These are phyloP conservation scores for Parasteatoda tepidariorum DNA, from an alignment of 1,140 invertebrate genomes.

Conservation along the genomic window DNA sequence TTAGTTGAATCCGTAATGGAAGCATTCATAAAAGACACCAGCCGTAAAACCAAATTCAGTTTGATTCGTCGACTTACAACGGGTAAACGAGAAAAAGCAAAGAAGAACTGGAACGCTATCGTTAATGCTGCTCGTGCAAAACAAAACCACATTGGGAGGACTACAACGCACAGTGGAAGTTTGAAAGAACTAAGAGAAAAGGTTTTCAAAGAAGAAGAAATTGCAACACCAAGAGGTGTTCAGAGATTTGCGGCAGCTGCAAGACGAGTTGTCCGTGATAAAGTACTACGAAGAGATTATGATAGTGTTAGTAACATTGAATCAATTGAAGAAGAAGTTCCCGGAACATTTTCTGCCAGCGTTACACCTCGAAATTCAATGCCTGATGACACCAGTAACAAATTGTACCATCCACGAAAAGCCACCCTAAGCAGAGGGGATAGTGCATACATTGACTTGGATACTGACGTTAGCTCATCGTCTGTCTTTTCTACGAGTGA, in stretches of 20 bases:
- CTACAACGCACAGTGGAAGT: background rate
- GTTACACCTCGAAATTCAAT: slow-evolving; percentile 33
- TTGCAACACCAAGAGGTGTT: background rate
- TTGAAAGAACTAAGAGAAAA: slow-evolving; percentile 45
- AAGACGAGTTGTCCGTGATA: slow-evolving; percentile 11
- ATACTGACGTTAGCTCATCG: background rate
- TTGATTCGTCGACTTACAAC: slow-evolving; percentile 33
- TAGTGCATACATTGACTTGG: background rate
- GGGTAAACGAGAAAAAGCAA: slow-evolving; percentile 64
- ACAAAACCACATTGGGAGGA: slow-evolving; percentile 50
- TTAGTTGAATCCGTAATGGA: slow-evolving; percentile 75
- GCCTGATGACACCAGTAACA: background rate
- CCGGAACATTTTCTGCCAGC: slow-evolving; percentile 29
- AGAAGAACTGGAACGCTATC: slow-evolving; percentile 86
- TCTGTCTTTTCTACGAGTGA: background rate
- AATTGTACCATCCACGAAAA: background rate
- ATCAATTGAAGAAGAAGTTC: slow-evolving; percentile 41
- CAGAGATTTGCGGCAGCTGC: slow-evolving; percentile 32
- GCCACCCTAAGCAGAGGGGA: background rate
- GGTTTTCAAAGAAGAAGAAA: slow-evolving; percentile 47
- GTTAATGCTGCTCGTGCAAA: slow-evolving; percentile 68
- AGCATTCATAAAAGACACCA: slow-evolving; percentile 23
- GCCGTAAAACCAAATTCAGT: slow-evolving; percentile 26
- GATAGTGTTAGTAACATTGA: slow-evolving; percentile 2
- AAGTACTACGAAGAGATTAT: background rate